These are phyloP conservation scores for Blennius ocellaris DNA, from an alignment of 2,113 vertebrate genomes.

Conservation along the genomic window DNA sequence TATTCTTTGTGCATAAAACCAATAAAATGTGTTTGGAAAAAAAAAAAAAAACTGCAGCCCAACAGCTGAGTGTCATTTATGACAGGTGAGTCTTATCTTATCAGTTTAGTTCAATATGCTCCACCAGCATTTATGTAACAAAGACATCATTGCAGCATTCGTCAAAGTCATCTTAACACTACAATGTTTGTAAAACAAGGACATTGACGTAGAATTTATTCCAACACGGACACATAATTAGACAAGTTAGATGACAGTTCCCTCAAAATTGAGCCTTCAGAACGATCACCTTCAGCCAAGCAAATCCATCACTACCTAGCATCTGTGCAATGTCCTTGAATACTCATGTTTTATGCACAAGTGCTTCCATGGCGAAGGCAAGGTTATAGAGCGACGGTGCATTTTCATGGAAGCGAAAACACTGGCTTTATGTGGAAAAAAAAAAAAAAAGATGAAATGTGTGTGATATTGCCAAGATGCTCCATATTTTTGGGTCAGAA, in stretches of 20 bases:
- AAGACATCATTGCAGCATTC: too few species aligned
- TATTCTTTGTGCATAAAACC: too few species aligned
- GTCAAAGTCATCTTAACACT: not conserved
- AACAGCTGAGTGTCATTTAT: not conserved
- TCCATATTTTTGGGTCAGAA: slow-evolving; percentile 52
- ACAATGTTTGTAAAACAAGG: not conserved
- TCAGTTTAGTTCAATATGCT: too few species aligned
- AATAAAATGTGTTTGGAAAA: too few species aligned
- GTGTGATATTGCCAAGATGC: slow-evolving; percentile 16
- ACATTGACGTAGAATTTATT: not conserved
- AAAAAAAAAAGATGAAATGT: slow-evolving; percentile 36
- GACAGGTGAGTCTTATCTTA: not conserved
- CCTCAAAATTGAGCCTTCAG: slow-evolving; percentile 11
- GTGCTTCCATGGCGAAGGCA: not conserved
- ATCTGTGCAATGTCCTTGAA: slow-evolving; percentile 57
- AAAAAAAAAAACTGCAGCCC: not conserved
- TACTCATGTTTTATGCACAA: slow-evolving; percentile 19
- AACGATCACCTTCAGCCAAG: slow-evolving; percentile 18
- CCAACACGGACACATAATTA: slow-evolving; percentile 1
- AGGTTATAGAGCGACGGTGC: not conserved
- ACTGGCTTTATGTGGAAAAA: not conserved
- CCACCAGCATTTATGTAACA: too few species aligned
- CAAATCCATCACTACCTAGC: slow-evolving; percentile 18
- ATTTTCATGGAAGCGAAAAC: not conserved
- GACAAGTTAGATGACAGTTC: not conserved